These are phyloP conservation scores for Ctenodactylus gundi DNA, from an alignment of 2,113 vertebrate genomes.

Conservation along the genomic window DNA sequence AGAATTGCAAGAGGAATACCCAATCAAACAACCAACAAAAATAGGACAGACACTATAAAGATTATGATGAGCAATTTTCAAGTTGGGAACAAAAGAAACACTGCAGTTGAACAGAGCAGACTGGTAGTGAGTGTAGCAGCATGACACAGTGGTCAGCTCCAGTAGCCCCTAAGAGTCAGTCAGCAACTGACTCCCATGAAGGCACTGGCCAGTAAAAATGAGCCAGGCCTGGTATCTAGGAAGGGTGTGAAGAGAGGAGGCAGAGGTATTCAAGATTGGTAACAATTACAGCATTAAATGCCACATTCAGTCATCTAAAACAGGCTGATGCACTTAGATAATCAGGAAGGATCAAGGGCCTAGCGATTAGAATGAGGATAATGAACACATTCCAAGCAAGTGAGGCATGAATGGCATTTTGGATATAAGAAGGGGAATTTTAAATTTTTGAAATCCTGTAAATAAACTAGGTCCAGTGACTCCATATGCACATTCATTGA, in stretches of 20 bases:
- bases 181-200: not conserved
- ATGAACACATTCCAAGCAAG: not conserved
- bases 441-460: not conserved
- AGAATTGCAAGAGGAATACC: not conserved
- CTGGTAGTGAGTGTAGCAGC: not conserved
- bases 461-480: not conserved
- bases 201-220: not conserved
- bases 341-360: not conserved
- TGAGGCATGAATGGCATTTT: not conserved
- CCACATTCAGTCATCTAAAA: not conserved
- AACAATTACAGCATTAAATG: not conserved
- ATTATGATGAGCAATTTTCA: not conserved
- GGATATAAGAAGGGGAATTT: not conserved
- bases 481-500: not conserved
- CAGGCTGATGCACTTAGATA: not conserved
- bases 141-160: accelerated
- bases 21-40: not conserved
- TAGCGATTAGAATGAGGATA: not conserved
- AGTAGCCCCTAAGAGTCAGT: not conserved
- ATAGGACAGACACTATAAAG: not conserved
- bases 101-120: not conserved
- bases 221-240: not conserved
- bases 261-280: not conserved
- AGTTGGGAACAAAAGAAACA: not conserved
- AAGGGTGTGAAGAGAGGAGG: not conserved